phyloP scores from a whole-genome alignment of 2,888 invertebrate species.

The Scrobipalpa atriplicella region DNA sequence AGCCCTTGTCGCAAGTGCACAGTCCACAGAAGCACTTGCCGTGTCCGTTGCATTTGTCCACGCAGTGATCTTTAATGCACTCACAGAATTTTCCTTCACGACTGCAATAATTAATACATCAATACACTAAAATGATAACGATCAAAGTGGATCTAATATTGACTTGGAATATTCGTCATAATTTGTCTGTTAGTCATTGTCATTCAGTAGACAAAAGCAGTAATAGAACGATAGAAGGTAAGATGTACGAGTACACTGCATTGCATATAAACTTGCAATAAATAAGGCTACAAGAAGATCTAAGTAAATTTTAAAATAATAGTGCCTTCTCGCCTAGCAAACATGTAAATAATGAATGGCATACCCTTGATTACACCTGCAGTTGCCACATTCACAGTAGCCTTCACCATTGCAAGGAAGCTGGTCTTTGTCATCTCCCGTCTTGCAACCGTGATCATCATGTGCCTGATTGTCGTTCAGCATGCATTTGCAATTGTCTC shows the following conservation, averaged over 20 bases:
- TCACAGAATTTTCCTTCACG: constrained; percentile 59
- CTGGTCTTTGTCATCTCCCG: constrained; percentile 33
- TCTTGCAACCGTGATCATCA: constrained; percentile 46
- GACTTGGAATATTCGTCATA: too few relatives aligned
- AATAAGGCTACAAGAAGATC: too few relatives aligned
- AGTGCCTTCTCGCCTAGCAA: too few relatives aligned
- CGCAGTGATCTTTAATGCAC: constrained; percentile 57
- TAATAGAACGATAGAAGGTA: too few relatives aligned
- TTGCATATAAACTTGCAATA: too few relatives aligned
- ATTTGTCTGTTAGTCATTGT: too few relatives aligned
- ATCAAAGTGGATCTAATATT: too few relatives aligned
- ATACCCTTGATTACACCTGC: constrained; percentile 75
- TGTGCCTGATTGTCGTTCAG: constrained; percentile 34
- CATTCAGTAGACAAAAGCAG: too few relatives aligned
- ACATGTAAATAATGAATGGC: too few relatives aligned
- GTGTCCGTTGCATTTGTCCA: constrained; percentile 77
- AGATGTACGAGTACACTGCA: too few relatives aligned
- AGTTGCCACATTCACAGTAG: constrained; percentile 82
- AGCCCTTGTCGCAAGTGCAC: constrained; percentile 75
- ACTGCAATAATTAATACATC: constrained; percentile 41
- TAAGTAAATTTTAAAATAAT: too few relatives aligned
- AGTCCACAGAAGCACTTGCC: constrained; percentile 86
- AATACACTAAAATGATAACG: too few relatives aligned
- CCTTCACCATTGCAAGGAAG: constrained; percentile 71
- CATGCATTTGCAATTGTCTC: constrained; percentile 53